Conservation (phyloP, 2,797 vertebrate species). For the Falco biarmicus region DNA sequence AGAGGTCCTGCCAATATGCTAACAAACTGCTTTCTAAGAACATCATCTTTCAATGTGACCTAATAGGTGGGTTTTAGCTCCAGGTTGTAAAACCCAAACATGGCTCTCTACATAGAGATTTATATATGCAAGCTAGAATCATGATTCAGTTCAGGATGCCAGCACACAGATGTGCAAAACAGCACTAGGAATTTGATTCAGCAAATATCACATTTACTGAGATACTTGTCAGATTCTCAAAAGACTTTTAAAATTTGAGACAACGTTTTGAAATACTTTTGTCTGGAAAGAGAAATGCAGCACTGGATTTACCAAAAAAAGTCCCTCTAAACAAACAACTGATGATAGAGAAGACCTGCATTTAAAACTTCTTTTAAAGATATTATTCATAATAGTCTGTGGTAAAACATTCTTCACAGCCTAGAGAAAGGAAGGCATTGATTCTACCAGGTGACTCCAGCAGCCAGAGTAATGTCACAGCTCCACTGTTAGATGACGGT, state of each 20-base stretch:
- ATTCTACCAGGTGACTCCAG: background rate
- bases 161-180: background rate
- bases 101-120: background rate
- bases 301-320: background rate
- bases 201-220: background rate
- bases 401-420: background rate
- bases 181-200: background rate
- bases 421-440: background rate
- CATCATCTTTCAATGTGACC: background rate
- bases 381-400: background rate
- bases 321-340: background rate
- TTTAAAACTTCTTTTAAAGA: background rate
- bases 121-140: background rate
- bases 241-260: background rate
- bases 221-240: background rate
- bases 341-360: background rate
- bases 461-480: background rate
- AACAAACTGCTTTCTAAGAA: background rate
- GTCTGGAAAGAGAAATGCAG: background rate
- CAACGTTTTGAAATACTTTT: background rate
- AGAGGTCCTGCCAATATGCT: background rate
- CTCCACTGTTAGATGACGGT: background rate
- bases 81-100: background rate
- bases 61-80: background rate
- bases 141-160: background rate